Base-by-base conservation (phyloP, 2,113 vertebrate genomes). In the Muscicapa adusta region DNA sequence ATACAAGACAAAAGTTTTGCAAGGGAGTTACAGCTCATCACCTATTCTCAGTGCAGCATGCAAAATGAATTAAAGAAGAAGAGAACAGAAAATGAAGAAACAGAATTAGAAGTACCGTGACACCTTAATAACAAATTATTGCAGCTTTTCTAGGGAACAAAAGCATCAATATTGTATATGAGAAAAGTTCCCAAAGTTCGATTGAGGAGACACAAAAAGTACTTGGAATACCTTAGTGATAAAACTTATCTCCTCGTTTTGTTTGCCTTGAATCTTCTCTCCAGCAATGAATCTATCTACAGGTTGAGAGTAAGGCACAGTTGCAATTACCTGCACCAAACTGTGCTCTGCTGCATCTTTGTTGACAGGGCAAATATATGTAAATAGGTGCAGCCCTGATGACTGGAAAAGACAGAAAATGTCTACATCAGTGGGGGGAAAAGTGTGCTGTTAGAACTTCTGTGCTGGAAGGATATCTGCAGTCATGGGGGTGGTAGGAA, bases 81-180 rank as follows among this genome's bases (percentile, higher is more conserved):
- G 72, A 54, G 81, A 82, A 60, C 33, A 91, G 70, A 96, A 91
- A 26, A 96, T 12, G 25, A 86, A 83, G 78, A 60, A 95, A 84
- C 19, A 82, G 81, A 91, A 85, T 72, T 54, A 79, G 34, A 84
- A 78, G 28, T 60, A 62, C 40, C 9, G 1, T 61, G 72, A 77
- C 45, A 60, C 48, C 53, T 66, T 66, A 58, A 73, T 76, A 93
- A 81, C 47, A 76, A 45, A 93, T 36, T 78, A 56, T 91, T 92
- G 36, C 67, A 88, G 47, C 50, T 90, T 80, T 95, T 96, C 79
- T 87, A 60, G 74, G 76, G 89, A 96, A 87, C 23, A 88, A 96
- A 95, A 73, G 3, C 63, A 91, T 78, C 54, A 89, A 67, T 95
- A 94, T 26, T 22, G 43, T 33, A 79, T 54, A 89, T 24, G 56